phyloP scores from a whole-genome alignment of 2,797 vertebrate genomes.

The Chaunax sp. region DNA sequence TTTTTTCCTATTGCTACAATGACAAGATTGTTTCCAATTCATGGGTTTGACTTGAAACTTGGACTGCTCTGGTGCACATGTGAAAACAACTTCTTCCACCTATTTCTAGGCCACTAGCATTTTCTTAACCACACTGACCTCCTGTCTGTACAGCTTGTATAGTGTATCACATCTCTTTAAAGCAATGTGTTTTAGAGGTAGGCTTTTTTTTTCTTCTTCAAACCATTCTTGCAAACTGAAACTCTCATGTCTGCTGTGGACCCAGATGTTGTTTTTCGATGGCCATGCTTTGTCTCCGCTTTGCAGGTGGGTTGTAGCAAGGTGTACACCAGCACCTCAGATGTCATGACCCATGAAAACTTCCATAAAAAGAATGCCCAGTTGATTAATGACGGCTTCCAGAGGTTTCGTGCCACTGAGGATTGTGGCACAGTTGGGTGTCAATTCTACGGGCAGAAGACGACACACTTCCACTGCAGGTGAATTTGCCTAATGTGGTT shows the following conservation, averaged over 20 bases:
- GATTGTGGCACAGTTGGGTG: conserved; percentile 97
- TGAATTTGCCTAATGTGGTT: conserved; percentile 55
- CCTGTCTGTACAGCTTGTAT: conserved; percentile 29
- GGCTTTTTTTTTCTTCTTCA: conserved; percentile 34
- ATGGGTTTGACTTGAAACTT: conserved; percentile 45
- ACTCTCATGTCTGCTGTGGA: conserved; percentile 46
- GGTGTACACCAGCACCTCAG: conserved; percentile 98
- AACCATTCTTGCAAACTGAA: conserved; percentile 61
- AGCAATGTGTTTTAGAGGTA: conserved; percentile 44
- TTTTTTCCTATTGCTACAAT: conserved; percentile 58
- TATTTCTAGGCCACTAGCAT: conserved; percentile 73
- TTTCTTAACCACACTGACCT: conserved; percentile 66
- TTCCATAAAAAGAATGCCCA: conserved; percentile 99
- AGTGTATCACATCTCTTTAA: conserved; percentile 53
- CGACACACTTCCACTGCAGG: conserved; percentile 99
- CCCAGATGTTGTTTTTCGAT: conserved; percentile 42
- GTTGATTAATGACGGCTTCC: conserved; percentile 99
- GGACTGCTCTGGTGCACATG: conserved; percentile 21
- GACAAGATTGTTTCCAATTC: conserved; percentile 57
- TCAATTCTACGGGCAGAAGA: conserved; percentile 99
- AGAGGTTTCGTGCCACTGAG: conserved; percentile 98
- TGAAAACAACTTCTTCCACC: conserved; percentile 59
- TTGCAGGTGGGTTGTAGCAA: conserved; percentile 98
- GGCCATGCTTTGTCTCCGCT: conserved; percentile 39
- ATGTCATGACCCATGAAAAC: conserved; percentile 99